Evolutionary conservation across 2,797 vertebrate genomes (phyloP).

Genomic region (Carcharodon carcharias): DNA sequence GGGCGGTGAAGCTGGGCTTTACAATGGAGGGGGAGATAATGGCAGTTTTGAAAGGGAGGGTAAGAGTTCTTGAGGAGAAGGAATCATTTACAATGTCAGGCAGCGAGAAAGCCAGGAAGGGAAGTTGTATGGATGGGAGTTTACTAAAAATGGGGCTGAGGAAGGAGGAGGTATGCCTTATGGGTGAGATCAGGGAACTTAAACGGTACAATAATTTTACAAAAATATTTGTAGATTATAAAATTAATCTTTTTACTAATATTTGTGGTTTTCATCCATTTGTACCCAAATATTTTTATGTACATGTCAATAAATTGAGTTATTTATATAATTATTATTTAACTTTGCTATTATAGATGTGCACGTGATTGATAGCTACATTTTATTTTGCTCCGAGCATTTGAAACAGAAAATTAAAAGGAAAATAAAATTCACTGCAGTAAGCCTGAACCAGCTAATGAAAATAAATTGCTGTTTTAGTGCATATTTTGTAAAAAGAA

Average conservation of each 20-base stretch:
- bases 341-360: neutral
- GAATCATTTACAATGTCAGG: neutral
- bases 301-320: neutral
- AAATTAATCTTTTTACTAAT: neutral
- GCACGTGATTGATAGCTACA: neutral
- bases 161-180: neutral
- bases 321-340: neutral
- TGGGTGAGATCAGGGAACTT: neutral
- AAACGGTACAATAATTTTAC: neutral
- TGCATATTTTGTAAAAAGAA: neutral
- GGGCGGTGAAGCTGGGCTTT: neutral
- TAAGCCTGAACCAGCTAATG: neutral
- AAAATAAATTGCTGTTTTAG: neutral
- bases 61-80: neutral
- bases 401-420: neutral
- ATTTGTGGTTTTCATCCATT: neutral
- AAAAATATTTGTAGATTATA: neutral
- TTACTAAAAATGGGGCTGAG: neutral
- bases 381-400: neutral
- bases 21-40: neutral
- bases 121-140: neutral
- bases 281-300: neutral
- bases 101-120: neutral
- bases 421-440: neutral
- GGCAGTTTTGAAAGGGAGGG: neutral